Percentiles rank a stretch among this genome's conserved stretches.
Conservation (phyloP, 2,888 invertebrate genomes). For the Trissolcus brochymenae region DNA sequence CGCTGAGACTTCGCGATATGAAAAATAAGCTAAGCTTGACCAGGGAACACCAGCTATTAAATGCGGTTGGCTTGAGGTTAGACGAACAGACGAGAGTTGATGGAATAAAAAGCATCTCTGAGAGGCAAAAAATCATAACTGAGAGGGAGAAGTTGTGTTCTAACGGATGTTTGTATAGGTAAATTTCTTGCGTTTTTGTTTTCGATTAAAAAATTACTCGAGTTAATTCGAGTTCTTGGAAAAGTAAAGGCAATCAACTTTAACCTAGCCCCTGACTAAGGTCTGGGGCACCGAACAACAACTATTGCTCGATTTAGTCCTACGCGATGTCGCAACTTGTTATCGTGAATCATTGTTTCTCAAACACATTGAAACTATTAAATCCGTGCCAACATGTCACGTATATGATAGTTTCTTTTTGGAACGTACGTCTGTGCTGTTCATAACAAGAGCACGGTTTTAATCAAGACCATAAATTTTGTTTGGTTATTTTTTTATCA, state of each 20-base stretch:
- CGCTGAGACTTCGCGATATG: slow-evolving; percentile 71
- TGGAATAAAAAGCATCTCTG: slow-evolving; percentile 63
- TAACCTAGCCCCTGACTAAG: slow-evolving; percentile 64
- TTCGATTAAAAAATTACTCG: not conserved
- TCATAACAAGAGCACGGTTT: not conserved
- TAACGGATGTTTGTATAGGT: slow-evolving; percentile 68
- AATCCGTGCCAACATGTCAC: slow-evolving; percentile 52
- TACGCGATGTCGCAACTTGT: slow-evolving; percentile 60
- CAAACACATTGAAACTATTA: slow-evolving; percentile 30
- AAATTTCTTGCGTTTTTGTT: slow-evolving; percentile 8
- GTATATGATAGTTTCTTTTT: slow-evolving; percentile 54
- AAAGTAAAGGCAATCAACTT: slow-evolving; percentile 46
- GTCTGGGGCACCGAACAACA: slow-evolving; percentile 61
- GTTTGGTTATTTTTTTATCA: not conserved
- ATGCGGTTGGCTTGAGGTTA: slow-evolving; percentile 63
- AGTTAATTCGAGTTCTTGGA: not conserved
- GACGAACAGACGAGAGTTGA: slow-evolving; percentile 62
- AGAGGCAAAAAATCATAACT: slow-evolving; percentile 62
- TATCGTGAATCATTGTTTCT: slow-evolving; percentile 57
- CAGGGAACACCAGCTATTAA: slow-evolving; percentile 67
- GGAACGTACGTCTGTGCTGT: slow-evolving; percentile 31
- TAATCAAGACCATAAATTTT: not conserved
- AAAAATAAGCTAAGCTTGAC: slow-evolving; percentile 68
- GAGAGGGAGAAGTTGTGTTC: slow-evolving; percentile 63
- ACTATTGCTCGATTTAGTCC: slow-evolving; percentile 61